Base-by-base conservation (phyloP, 2,888 invertebrate species). In the Parnassius orleans region DNA sequence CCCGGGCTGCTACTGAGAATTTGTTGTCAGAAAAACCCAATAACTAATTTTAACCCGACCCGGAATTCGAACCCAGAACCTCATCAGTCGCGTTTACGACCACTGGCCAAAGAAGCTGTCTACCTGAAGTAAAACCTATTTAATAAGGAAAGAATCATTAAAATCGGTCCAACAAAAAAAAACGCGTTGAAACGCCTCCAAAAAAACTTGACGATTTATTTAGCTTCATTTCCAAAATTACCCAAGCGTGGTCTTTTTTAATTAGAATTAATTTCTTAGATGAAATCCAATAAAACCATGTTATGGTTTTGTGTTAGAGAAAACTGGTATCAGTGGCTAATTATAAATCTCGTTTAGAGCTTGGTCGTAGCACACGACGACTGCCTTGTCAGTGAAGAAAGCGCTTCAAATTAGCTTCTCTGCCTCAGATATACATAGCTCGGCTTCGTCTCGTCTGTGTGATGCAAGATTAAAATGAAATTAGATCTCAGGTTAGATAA, bases 401-500 rank as follows among this genome's bases (percentile, higher is more conserved):
- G 43, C 41, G 24, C 50, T 50, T 42, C 50, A 60, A 60, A 55
- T 60, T 60, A 51, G 55, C 14, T 42, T 55, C 51, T 15, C 46
- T 44, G 51, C 54, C 46, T 55, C 61, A 52, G 52, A 61, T 55
- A 60, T n/a, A n/a, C n/a, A n/a, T 44, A 44, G 33, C 52, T 61
- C 14, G 56, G 52, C 61, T 52, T 56, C 61, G 55, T 56, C 61
- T 52, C 42, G 48, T 43, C 42, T 50, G 56, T 46, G 56, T 52
- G 14, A 52, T 44, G 52, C 56, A 15, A 56, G 61, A 61, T 61
- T 61, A 61, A 60, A 61, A 56, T 52, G 42, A 56, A 56, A 61
- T 56, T 46, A 61, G 52, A 61, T 56, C 10, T 48, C 9, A 14
- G n/a, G 15, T 48, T 24, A 51, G 1, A 24, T 24, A 9, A 24